Evolutionary conservation across 2,888 invertebrate genomes (phyloP), one percentile per base, ranked within the genome.

Genomic region (Bombylius major): DNA sequence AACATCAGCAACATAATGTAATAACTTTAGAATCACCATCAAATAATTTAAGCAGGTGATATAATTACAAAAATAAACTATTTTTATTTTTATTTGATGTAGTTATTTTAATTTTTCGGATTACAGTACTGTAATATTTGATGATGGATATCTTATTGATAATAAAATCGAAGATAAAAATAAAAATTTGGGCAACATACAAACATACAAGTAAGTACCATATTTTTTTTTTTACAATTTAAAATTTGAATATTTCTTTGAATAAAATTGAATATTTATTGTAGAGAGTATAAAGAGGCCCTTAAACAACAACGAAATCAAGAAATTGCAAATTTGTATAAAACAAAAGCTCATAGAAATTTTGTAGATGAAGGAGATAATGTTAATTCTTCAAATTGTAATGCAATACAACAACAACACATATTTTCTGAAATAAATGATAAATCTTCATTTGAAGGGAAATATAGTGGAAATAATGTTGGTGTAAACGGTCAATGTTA

Each of bases 221-320:
- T 2, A 23, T 23, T 23, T 23, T 45, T 23, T 50, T 42, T 45
- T 23, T 50, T 42, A 39, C 31, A 9, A 47, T 13, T 31, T 45
- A 3, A 23, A 51, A 47, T 34, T 48, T 9, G 4, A 5, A 14
- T 12, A 14, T 61, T 59, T 54, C 57, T 13, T 32, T 44, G 44
- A 7, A 6, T 31, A 9, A 9, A 5, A 48, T 48, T 31, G 7
- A 31, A 31, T 31, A 31, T 48, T 4, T 31, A 59, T 79, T 77
- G 7, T 76, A 82, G 89, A 75, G 90, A 91, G 78, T 91, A 90
- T 77, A 91, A 91, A 78, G 91, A 91, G 79, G 90, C 90, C 57
- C 74, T 90, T 69, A 85, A 87, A 72, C 87, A 88, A 66, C 91
- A 91, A 73, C 80, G 91, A 64, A 86, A 84, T 61, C 87, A 86